These are phyloP conservation scores for Platycheirus rosarum DNA, from an alignment of 2,888 invertebrate genomes.

Conservation along the genomic window DNA sequence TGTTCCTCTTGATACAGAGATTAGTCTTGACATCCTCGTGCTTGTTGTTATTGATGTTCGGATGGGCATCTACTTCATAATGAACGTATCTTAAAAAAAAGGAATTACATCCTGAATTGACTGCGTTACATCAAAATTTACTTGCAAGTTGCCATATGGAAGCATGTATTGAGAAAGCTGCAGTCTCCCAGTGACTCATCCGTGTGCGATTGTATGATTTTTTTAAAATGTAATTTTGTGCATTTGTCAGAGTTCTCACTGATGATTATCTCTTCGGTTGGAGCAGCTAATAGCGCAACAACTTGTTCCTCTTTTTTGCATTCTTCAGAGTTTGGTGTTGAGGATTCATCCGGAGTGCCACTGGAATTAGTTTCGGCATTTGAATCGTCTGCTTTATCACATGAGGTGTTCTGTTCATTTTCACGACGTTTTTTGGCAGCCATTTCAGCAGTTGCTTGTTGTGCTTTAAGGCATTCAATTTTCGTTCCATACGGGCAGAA, in stretches of 20 bases:
- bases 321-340: constrained; percentile 71
- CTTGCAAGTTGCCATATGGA: constrained; percentile 99
- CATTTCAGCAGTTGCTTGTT: constrained; percentile 82
- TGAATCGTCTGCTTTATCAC: constrained; percentile 68
- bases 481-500: constrained; percentile 98
- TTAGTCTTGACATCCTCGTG: constrained; percentile 81
- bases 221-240: constrained; percentile 96
- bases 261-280: constrained; percentile 66
- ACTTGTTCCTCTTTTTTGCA: constrained; percentile 49
- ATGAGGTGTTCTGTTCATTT: constrained; percentile 50
- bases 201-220: constrained; percentile 97
- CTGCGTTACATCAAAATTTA: constrained; percentile 79
- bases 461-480: constrained; percentile 89
- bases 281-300: constrained; percentile 30
- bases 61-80: constrained; percentile 94
- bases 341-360: constrained; percentile 79
- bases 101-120: too few species aligned
- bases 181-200: constrained; percentile 98
- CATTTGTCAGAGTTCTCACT: constrained; percentile 85
- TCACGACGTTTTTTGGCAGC: constrained; percentile 79
- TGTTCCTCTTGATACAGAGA: constrained; percentile 80
- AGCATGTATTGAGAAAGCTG: constrained; percentile 98
- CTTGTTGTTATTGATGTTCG: constrained; percentile 81
- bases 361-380: constrained; percentile 69
- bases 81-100: constrained; percentile 90